phyloP scores from a whole-genome alignment of 64 coral and sea anemone species.

The Stylophora pistillata region DNA sequence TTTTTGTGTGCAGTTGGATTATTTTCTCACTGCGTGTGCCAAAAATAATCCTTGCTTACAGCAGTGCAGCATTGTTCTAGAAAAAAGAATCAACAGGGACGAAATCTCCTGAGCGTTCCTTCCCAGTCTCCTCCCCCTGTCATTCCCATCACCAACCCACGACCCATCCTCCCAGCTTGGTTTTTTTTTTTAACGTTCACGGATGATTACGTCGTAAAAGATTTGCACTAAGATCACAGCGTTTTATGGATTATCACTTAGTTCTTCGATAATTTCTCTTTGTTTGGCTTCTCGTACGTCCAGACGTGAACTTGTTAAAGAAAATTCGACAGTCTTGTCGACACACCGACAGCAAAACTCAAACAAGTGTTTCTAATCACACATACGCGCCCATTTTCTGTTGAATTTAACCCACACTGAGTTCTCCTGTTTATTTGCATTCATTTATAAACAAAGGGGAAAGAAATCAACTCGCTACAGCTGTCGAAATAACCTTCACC shows the following conservation, averaged over 20 bases:
- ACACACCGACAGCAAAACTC: background rate
- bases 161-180: constrained; percentile 2
- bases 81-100: background rate
- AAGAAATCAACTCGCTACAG: background rate
- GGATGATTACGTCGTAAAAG: background rate
- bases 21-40: background rate
- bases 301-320: background rate
- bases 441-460: background rate
- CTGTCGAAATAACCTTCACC: background rate
- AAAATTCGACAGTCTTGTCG: background rate
- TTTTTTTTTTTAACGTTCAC: background rate
- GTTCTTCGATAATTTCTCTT: too few relatives aligned
- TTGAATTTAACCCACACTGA: constrained; percentile 9
- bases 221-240: background rate
- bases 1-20: too few relatives aligned
- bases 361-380: background rate
- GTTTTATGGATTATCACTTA: constrained; percentile 4
- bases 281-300: background rate
- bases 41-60: background rate
- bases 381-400: background rate
- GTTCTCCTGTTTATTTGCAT: background rate
- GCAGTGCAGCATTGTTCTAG: too few relatives aligned
- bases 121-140: background rate
- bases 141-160: constrained; percentile 1
- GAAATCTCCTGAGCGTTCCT: background rate